Evolutionary conservation across 92 coral and sea anemone species (phyloP).

Genomic region (Bergia sp.): DNA sequence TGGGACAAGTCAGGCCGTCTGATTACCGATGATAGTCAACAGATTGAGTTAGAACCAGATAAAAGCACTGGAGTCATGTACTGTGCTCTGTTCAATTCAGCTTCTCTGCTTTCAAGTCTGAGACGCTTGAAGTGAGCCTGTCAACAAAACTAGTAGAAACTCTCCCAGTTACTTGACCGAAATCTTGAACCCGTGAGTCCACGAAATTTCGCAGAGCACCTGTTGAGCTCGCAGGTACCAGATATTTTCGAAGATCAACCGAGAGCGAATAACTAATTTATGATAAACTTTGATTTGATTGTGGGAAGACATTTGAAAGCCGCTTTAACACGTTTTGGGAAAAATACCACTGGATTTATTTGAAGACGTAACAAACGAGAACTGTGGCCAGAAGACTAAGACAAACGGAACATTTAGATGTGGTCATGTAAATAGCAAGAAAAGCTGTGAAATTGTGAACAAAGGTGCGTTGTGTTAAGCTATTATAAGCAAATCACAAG

Average conservation of each 20-base stretch:
- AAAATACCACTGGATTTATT: background rate
- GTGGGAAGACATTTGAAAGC: conserved; percentile 12
- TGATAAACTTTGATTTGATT: background rate
- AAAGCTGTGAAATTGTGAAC: background rate
- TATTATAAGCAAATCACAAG: background rate
- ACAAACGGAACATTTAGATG: background rate
- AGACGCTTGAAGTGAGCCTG: background rate
- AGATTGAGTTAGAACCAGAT: too few species aligned
- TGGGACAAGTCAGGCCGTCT: background rate
- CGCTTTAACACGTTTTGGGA: background rate
- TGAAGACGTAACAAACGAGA: background rate
- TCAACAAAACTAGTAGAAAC: background rate
- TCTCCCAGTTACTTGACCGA: background rate
- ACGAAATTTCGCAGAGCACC: conserved; percentile 5
- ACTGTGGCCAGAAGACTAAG: background rate
- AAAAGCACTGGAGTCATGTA: too few species aligned
- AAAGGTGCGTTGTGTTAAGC: background rate
- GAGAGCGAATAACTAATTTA: conserved; percentile 6
- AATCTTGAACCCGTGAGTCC: background rate
- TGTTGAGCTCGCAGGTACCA: conserved; percentile 21
- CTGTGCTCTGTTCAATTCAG: background rate
- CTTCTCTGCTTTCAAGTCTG: background rate
- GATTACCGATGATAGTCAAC: background rate
- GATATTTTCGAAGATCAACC: background rate
- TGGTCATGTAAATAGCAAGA: background rate